These are phyloP conservation scores for Mythimna pallens DNA, from an alignment of 2,888 invertebrate genomes.

Conservation along the genomic window DNA sequence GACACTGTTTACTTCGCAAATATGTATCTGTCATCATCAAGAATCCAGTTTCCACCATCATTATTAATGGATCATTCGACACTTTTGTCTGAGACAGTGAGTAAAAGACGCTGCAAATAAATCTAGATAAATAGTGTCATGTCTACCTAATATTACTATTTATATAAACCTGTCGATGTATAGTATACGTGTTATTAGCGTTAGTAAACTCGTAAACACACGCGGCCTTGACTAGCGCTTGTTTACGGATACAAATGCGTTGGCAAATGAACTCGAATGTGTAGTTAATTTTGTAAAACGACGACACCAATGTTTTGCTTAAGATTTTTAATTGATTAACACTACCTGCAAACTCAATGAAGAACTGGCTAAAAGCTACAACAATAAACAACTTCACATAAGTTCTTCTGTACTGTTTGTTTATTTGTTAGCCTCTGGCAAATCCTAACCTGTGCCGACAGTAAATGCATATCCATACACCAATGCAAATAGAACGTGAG, in stretches of 20 bases:
- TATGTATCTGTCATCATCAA: background rate
- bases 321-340: constrained; percentile 46
- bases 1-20: background rate
- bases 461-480: constrained; percentile 72
- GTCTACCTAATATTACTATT: constrained; percentile 57
- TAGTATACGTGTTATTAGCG: constrained; percentile 68
- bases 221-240: constrained; percentile 81
- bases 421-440: constrained; percentile 47
- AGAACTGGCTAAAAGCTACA: constrained; percentile 24
- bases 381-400: constrained; percentile 12
- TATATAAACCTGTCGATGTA: constrained; percentile 64
- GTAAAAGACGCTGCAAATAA: constrained; percentile 24
- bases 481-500: constrained; percentile 86
- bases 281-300: constrained; percentile 69
- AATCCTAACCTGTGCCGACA: constrained; percentile 57
- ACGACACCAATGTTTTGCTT: constrained; percentile 61
- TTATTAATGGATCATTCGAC: constrained; percentile 10
- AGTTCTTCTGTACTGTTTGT: constrained; percentile 47
- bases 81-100: constrained; percentile 8
- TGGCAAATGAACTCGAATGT: constrained; percentile 78
- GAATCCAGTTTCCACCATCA: constrained; percentile 9
- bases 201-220: constrained; percentile 80
- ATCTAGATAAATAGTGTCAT: constrained; percentile 39
- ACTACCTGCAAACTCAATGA: constrained; percentile 25
- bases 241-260: constrained; percentile 84